Base-by-base conservation (phyloP, 2,888 invertebrate species). In the Ischnura elegans region DNA sequence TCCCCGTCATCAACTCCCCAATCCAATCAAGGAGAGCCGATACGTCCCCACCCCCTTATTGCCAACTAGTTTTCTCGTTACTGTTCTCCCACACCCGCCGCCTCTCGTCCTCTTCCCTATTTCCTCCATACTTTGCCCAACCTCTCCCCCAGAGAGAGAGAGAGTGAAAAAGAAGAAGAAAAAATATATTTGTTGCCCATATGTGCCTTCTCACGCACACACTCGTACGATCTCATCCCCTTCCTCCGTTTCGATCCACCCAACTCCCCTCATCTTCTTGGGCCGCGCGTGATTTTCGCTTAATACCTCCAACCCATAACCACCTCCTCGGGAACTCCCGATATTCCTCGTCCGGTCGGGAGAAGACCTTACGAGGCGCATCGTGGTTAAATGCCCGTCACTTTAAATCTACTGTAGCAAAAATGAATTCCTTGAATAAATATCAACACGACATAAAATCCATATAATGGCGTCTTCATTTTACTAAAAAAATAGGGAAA, bases 21-120 rank as follows among this genome's bases (percentile, higher is more conserved):
- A 90, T 90, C 90, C 90, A 90, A 90, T 90, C 90, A 90, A 90
- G 90, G 90, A 90, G 90, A 90, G 90, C 16, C 90, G 90, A 90
- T 90, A 90, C 90, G 55, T 61, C 90, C 90, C 55, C n/a, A 42
- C 87, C 51, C 87, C 51, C 87, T 66, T 90, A 90, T 90, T 90
- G 90, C 90, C 61, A 43, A 90, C 90, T 90, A 90, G 90, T 90
- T 90, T 90, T 90, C 90, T 90, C 90, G 90, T 90, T 90, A 90
- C 90, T 47, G 90, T 90, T 90, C 90, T 61, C 61, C 90, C 87
- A 36, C 51, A 51, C 51, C n/a, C 51, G 29, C 47, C 51, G 47
- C 51, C 51, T 43, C 85, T 42, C 43, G 4, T 45, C 43, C 85
- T 43, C 86, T 46, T 86, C 46, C 86, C 46, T 46, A 46, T 86